phyloP scores from a whole-genome alignment of 2,113 vertebrate species.

The Eira barbara region DNA sequence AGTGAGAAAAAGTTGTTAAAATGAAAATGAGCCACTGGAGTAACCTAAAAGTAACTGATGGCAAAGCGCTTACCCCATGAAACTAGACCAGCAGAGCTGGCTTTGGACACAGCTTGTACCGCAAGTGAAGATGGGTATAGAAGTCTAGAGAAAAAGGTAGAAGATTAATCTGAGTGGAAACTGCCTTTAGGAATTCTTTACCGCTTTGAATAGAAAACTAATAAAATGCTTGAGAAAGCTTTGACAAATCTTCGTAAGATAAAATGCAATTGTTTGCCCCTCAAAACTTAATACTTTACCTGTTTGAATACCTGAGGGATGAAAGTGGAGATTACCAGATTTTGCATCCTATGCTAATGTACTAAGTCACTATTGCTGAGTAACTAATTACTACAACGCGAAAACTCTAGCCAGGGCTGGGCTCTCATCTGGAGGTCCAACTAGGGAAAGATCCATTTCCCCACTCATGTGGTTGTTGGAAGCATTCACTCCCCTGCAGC shows the following conservation, averaged over 20 bases:
- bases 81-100: neutral
- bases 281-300: neutral
- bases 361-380: neutral
- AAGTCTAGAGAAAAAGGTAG: neutral
- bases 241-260: neutral
- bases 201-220: neutral
- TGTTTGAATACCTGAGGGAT: neutral
- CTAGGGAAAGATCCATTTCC: neutral
- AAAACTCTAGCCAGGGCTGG: neutral
- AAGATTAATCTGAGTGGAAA: neutral
- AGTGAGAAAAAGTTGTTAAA: neutral
- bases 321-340: neutral
- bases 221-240: neutral
- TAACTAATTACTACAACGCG: neutral
- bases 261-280: neutral
- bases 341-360: neutral
- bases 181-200: neutral
- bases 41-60: neutral
- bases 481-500: neutral
- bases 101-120: neutral
- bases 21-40: neutral
- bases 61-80: neutral
- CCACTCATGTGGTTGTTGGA: neutral
- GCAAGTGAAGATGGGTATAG: neutral
- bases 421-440: neutral